Evolutionary conservation across 2,113 vertebrate genomes (phyloP).

Genomic region (Paramormyrops kingsleyae): DNA sequence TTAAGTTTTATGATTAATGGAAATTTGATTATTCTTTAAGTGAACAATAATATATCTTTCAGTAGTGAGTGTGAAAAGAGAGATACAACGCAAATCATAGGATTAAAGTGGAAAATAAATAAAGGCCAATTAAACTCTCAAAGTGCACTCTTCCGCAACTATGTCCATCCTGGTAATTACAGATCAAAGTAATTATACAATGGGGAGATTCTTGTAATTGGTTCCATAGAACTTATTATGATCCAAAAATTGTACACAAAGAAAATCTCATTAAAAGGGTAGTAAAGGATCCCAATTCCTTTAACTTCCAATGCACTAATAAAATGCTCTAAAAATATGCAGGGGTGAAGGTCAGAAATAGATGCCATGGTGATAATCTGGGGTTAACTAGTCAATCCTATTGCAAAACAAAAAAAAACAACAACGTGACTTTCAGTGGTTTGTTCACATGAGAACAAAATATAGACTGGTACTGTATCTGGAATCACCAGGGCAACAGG

Average conservation of each 20-base stretch:
- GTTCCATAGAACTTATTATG: slow-evolving; percentile 52
- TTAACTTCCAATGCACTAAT: slow-evolving; percentile 43
- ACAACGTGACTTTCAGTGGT: not conserved
- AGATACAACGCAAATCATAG: not conserved
- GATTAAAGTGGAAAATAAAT: slow-evolving; percentile 6
- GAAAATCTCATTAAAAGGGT: slow-evolving; percentile 34
- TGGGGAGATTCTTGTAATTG: slow-evolving; percentile 58
- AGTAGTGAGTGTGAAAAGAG: not conserved
- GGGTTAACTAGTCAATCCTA: slow-evolving; percentile 21
- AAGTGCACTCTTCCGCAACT: slow-evolving; percentile 45
- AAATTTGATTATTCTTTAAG: not conserved
- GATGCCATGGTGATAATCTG: slow-evolving; percentile 44
- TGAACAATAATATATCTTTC: not conserved
- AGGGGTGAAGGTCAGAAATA: slow-evolving; percentile 27
- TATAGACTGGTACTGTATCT: not conserved
- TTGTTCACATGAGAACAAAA: not conserved
- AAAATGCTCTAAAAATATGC: slow-evolving; percentile 47
- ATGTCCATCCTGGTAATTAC: slow-evolving; percentile 49
- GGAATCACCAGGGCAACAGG: not conserved
- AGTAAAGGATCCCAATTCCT: slow-evolving; percentile 26
- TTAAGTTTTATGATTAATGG: not conserved
- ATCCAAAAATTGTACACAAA: slow-evolving; percentile 34
- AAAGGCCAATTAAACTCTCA: slow-evolving; percentile 40
- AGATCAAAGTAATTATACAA: slow-evolving; percentile 62
- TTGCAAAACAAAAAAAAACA: not conserved